Conservation (phyloP, 2,113 vertebrate genomes). For the Cyanoramphus novaezelandiae region DNA sequence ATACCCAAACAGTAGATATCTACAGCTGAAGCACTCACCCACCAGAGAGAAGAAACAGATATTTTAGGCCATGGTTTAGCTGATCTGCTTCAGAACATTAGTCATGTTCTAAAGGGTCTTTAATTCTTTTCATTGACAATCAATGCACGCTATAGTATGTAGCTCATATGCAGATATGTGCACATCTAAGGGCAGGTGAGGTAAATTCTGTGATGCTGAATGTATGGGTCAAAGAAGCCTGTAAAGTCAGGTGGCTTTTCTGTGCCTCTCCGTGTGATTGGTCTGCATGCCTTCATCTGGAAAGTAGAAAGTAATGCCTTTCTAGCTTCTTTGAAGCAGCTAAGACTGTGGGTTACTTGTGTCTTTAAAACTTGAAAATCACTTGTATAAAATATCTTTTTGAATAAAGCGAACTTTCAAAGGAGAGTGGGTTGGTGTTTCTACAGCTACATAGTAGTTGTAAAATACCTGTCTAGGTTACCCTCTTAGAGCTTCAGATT, state of each 20-base stretch:
- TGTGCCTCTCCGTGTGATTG: not conserved
- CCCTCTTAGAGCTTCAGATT: not conserved
- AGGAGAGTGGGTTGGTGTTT: not conserved
- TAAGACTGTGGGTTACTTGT: not conserved
- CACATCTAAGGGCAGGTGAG: not conserved
- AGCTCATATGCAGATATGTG: not conserved
- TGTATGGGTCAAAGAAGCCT: not conserved
- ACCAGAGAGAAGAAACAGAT: not conserved
- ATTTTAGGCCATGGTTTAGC: not conserved
- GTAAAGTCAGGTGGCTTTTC: not conserved
- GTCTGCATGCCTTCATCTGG: rapidly evolving
- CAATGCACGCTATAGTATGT: not conserved
- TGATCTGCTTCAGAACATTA: not conserved
- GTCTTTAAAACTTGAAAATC: not conserved
- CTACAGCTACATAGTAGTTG: not conserved
- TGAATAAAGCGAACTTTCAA: not conserved
- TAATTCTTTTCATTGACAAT: not conserved
- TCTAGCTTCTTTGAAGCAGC: not conserved
- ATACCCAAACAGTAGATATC: not conserved
- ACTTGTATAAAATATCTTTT: not conserved
- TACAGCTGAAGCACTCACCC: not conserved
- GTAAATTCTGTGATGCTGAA: not conserved
- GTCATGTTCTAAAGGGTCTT: not conserved
- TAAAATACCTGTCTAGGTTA: not conserved
- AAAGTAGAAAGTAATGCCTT: not conserved